phyloP scores from a whole-genome alignment of 1,140 invertebrate species.

The Tachypleus tridentatus region DNA sequence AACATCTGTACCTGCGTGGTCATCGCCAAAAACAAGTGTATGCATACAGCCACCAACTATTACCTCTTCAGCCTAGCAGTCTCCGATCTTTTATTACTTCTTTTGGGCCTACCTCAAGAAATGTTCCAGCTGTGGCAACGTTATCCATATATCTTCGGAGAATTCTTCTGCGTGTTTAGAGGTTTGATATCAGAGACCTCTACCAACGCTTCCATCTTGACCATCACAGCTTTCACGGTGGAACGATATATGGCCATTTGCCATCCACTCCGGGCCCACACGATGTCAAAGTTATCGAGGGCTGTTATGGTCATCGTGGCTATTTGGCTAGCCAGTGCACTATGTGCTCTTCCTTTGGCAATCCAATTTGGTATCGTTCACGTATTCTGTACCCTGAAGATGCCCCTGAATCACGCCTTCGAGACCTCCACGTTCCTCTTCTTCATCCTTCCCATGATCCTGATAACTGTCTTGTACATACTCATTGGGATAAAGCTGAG shows the following conservation, averaged over 20 bases:
- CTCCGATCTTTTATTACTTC: slow-evolving; percentile 75
- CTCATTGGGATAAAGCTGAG: slow-evolving; percentile 64
- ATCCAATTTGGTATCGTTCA: slow-evolving; percentile 33
- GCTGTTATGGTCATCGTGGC: slow-evolving; percentile 34
- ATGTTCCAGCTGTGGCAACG: slow-evolving; percentile 67
- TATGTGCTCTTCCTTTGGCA: slow-evolving; percentile 41
- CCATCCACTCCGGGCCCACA: slow-evolving; percentile 55
- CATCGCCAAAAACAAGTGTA: slow-evolving; percentile 42
- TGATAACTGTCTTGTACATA: slow-evolving; percentile 69
- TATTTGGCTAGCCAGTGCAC: slow-evolving; percentile 33
- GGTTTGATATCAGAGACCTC: slow-evolving; percentile 77
- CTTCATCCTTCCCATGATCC: slow-evolving; percentile 72
- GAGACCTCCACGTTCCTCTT: slow-evolving; percentile 70
- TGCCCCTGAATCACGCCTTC: slow-evolving; percentile 46
- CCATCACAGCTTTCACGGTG: slow-evolving; percentile 84
- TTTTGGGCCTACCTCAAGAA: slow-evolving; percentile 58
- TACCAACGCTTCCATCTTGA: slow-evolving; percentile 83
- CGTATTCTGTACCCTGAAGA: slow-evolving; percentile 12
- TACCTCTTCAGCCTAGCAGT: slow-evolving; percentile 87
- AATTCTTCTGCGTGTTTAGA: slow-evolving; percentile 68
- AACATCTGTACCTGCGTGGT: slow-evolving; percentile 48
- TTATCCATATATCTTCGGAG: slow-evolving; percentile 77
- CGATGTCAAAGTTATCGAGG: slow-evolving; percentile 33
- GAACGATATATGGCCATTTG: slow-evolving; percentile 91
- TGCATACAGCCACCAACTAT: slow-evolving; percentile 60